Conservation (phyloP, 2,888 invertebrate genomes). For the Linnaemya vulpina region DNA sequence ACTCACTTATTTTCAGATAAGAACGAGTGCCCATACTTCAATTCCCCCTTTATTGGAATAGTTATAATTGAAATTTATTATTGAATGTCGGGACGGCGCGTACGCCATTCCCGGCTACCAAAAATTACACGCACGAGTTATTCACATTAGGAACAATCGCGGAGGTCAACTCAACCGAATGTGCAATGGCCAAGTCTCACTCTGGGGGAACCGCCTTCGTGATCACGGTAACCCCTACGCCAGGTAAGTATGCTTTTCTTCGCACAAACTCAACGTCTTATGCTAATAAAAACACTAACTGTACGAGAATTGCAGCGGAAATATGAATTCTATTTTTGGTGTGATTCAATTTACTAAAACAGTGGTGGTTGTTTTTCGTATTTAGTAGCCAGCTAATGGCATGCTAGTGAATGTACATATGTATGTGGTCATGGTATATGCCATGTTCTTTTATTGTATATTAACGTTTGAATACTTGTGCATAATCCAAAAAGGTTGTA, state of each 20-base stretch:
- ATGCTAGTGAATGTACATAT: too few species aligned
- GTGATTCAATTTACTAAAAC: neutral
- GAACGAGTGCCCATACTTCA: too few species aligned
- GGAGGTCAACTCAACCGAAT: conserved; percentile 86
- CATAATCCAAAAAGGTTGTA: too few species aligned
- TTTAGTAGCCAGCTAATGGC: too few species aligned
- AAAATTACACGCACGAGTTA: conserved; percentile 89
- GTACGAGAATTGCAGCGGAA: conserved; percentile 19
- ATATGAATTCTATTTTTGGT: neutral
- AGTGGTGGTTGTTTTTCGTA: too few species aligned
- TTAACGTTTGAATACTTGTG: too few species aligned
- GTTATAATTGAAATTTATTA: too few species aligned
- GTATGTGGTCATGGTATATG: too few species aligned
- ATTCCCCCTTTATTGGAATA: too few species aligned
- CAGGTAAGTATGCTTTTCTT: conserved; percentile 77
- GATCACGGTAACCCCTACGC: conserved; percentile 79
- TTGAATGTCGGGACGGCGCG: conserved; percentile 85
- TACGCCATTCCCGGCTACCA: conserved; percentile 87
- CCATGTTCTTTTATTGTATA: too few species aligned
- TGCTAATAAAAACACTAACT: neutral
- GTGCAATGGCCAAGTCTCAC: conserved; percentile 77
- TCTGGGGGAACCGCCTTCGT: conserved; percentile 78
- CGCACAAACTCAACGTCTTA: too few species aligned
- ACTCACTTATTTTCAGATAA: too few species aligned
- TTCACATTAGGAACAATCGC: conserved; percentile 90